phyloP scores from a whole-genome alignment of 2,888 invertebrate species.

The Tachina grossa region DNA sequence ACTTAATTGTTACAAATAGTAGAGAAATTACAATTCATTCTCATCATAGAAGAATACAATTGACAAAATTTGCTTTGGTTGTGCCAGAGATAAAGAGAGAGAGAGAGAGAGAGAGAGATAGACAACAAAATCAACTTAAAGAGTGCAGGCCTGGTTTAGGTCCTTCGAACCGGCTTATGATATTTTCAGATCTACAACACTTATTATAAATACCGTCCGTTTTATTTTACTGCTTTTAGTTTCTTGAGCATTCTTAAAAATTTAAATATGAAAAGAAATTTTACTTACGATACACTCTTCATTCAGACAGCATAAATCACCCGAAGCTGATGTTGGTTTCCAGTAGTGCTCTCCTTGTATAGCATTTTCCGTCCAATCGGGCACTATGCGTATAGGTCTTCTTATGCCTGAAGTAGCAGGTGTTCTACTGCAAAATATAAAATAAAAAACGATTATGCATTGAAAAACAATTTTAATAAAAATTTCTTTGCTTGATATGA shows the following conservation, averaged over 20 bases:
- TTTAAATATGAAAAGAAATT: background rate
- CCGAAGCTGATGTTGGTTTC: slow-evolving; percentile 95
- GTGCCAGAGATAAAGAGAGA: no score
- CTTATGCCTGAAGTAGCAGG: slow-evolving; percentile 81
- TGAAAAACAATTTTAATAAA: background rate
- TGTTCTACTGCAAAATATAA: slow-evolving; percentile 78
- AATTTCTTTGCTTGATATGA: background rate
- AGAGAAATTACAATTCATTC: no score
- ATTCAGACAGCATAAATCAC: slow-evolving; percentile 96
- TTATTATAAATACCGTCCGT: no score
- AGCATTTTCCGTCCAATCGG: slow-evolving; percentile 94
- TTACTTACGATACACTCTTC: slow-evolving; percentile 89
- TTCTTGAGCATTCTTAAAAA: background rate
- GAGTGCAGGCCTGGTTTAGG: no score
- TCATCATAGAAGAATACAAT: no score
- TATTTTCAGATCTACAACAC: no score
- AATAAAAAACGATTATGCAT: background rate
- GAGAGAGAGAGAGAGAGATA: no score
- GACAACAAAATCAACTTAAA: no score
- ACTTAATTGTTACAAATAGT: no score
- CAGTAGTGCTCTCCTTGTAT: slow-evolving; percentile 96
- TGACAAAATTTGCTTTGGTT: no score
- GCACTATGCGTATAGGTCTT: slow-evolving; percentile 89
- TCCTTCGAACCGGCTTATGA: no score
- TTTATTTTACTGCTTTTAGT: no score